Evolutionary conservation across 1,140 invertebrate species (phyloP).

Genomic region (Archegozetes longisetosus): DNA sequence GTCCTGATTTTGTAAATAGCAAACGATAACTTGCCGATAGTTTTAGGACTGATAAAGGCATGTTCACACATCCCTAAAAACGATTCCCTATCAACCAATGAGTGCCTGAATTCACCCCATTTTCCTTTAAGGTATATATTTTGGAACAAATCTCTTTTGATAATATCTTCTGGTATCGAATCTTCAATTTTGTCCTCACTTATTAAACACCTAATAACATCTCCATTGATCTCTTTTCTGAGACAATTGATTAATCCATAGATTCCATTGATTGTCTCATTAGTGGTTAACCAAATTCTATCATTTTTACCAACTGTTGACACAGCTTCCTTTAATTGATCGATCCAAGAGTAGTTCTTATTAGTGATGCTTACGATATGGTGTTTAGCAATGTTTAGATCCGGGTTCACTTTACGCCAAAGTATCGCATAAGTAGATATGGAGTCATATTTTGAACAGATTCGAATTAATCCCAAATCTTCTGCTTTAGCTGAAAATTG

Average conservation of each 20-base stretch:
- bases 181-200: no score
- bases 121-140: no score
- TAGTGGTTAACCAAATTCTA: conserved; percentile 26
- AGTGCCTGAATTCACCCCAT: no score
- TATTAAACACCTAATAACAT: no score
- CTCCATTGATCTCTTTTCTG: conserved; percentile 1
- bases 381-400: background rate
- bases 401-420: conserved; percentile 1
- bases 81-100: no score
- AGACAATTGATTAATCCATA: conserved; percentile 5
- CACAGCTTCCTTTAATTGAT: conserved; percentile 23
- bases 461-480: background rate
- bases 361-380: background rate
- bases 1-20: no score
- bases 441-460: background rate
- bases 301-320: conserved; percentile 26
- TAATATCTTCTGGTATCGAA: no score
- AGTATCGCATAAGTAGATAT: background rate
- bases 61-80: no score
- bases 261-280: conserved; percentile 5
- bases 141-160: no score
- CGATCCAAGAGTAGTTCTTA: background rate
- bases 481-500: conserved; percentile 1
- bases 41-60: no score
- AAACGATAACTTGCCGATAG: no score